Conservation (phyloP, 2,113 vertebrate species). For the Verasper variegatus region DNA sequence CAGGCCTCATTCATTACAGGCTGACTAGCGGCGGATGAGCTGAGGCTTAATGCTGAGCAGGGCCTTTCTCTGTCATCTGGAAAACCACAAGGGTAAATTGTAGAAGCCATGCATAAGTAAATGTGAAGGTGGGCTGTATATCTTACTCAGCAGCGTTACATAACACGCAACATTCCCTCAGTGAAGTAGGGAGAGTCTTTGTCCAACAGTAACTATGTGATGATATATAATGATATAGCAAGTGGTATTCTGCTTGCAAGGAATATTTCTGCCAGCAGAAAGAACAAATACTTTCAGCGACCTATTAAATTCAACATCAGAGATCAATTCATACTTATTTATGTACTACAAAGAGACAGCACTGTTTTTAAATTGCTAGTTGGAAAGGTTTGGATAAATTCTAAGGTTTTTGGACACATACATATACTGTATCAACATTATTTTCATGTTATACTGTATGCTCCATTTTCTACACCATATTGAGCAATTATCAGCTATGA, state of each 20-base stretch:
- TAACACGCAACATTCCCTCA: slow-evolving; percentile 30
- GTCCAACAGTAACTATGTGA: slow-evolving; percentile 4
- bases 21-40: slow-evolving; percentile 78
- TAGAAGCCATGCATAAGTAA: slow-evolving; percentile 70
- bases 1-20: slow-evolving; percentile 79
- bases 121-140: slow-evolving; percentile 32
- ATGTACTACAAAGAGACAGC: neutral
- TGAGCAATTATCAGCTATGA: no score
- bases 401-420: neutral
- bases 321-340: neutral
- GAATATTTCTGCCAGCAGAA: neutral
- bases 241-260: neutral
- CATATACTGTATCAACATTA: no score
- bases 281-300: neutral
- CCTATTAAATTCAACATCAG: neutral
- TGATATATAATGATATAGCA: slow-evolving; percentile 9
- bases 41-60: slow-evolving; percentile 80
- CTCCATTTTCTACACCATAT: no score
- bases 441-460: no score
- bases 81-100: slow-evolving; percentile 69
- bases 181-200: neutral
- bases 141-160: slow-evolving; percentile 70
- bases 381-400: neutral
- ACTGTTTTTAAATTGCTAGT: no score
- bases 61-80: slow-evolving; percentile 62